These are phyloP conservation scores for Orthosia cruda DNA, from an alignment of 2,888 invertebrate species.

Conservation along the genomic window DNA sequence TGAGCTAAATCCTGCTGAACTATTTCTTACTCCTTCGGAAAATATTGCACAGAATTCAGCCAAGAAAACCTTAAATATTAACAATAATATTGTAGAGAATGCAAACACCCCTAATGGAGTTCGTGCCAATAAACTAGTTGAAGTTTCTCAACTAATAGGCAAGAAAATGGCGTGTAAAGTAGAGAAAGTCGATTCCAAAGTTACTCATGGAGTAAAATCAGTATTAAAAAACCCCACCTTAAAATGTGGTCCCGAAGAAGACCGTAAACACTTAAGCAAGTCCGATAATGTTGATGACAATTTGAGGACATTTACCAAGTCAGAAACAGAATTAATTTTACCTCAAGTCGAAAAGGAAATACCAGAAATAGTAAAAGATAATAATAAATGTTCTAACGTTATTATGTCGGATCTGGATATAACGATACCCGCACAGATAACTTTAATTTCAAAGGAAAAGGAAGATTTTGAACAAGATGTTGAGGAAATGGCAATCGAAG, in stretches of 20 bases:
- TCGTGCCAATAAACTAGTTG: constrained; percentile 84
- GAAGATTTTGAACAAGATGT: constrained; percentile 59
- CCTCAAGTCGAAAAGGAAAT: constrained; percentile 64
- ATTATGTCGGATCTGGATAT: constrained; percentile 47
- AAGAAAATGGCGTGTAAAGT: constrained; percentile 88
- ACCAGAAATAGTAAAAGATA: constrained; percentile 67
- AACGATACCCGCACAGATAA: constrained; percentile 49
- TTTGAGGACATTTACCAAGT: constrained; percentile 61
- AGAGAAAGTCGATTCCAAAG: constrained; percentile 86
- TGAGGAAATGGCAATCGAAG: constrained; percentile 63
- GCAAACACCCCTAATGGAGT: constrained; percentile 80
- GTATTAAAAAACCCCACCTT: constrained; percentile 86
- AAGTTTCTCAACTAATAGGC: constrained; percentile 85
- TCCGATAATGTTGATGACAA: constrained; percentile 68
- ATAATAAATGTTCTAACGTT: constrained; percentile 45
- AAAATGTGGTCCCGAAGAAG: constrained; percentile 78
- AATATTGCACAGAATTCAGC: constrained; percentile 81
- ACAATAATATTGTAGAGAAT: constrained; percentile 88
- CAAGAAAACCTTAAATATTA: constrained; percentile 88
- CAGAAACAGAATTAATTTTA: constrained; percentile 58
- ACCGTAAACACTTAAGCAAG: constrained; percentile 70
- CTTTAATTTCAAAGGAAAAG: constrained; percentile 37
- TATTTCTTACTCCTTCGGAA: constrained; percentile 87
- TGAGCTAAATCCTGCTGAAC: constrained; percentile 87
- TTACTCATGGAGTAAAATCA: constrained; percentile 85